A percentile compares a stretch with the other conserved stretches of the same genome.
These are phyloP conservation scores for Archocentrus centrarchus DNA, from an alignment of 2,113 vertebrate species.

Conservation along the genomic window DNA sequence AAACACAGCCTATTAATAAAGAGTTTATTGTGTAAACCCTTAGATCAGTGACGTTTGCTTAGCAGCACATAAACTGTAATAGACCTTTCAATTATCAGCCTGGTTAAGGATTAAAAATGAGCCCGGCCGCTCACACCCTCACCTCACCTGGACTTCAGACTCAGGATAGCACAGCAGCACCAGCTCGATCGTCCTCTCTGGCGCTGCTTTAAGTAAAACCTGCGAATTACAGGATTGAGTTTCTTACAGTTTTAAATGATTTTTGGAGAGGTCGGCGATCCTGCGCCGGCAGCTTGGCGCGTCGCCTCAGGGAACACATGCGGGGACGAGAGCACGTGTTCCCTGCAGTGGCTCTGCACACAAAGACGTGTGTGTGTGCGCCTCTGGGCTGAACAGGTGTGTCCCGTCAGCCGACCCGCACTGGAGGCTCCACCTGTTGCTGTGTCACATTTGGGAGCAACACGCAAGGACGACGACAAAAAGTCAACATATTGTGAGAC, in stretches of 20 bases:
- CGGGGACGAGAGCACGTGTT: conserved; percentile 23
- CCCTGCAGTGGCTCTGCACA: background rate
- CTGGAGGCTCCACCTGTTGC: conserved; percentile 45
- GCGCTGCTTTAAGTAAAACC: background rate
- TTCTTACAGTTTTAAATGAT: conserved; percentile 21
- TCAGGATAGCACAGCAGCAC: background rate
- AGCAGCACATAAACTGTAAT: background rate
- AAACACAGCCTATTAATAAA: background rate
- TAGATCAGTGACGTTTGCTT: background rate
- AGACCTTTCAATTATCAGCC: background rate
- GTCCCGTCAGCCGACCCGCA: conserved; percentile 13
- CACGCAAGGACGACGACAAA: background rate
- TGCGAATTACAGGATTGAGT: background rate
- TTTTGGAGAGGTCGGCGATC: conserved; percentile 3
- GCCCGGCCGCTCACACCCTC: too few species aligned
- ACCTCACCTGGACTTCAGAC: background rate
- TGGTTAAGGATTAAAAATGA: background rate
- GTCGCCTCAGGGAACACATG: background rate
- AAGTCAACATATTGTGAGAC: background rate
- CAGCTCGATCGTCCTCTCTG: background rate
- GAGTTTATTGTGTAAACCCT: background rate
- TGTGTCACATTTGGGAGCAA: background rate
- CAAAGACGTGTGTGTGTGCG: conserved; percentile 45
- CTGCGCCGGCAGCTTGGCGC: conserved; percentile 23
- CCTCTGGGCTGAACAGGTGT: conserved; percentile 57